Percentiles rank a stretch among this genome's conserved stretches.
Evolutionary conservation across 2,888 invertebrate genomes (phyloP).

Genomic region (Epirrhoe alternata): DNA sequence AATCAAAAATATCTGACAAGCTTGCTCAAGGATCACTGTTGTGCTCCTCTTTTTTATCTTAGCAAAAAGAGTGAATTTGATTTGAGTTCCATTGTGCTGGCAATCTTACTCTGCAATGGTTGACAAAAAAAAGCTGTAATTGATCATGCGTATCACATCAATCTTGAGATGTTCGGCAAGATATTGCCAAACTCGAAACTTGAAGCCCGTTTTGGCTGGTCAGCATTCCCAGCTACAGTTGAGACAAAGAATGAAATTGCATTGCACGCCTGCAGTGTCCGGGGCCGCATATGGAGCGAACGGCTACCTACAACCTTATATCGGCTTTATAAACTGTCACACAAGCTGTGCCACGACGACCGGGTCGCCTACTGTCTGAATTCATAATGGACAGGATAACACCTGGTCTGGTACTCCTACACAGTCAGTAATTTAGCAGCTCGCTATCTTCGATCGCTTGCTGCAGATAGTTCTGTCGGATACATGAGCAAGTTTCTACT

Average conservation of each 20-base stretch:
- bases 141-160: neutral
- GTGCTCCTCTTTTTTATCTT: too few species aligned
- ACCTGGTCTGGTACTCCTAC: constrained; percentile 65
- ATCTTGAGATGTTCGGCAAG: neutral
- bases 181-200: constrained; percentile 15
- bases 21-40: too few species aligned
- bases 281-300: constrained; percentile 20
- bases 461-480: constrained; percentile 10
- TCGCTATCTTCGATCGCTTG: constrained; percentile 22
- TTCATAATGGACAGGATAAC: constrained; percentile 75
- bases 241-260: constrained; percentile 29
- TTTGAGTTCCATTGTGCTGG: too few species aligned
- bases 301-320: constrained; percentile 13
- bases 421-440: constrained; percentile 32
- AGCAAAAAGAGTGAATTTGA: too few species aligned
- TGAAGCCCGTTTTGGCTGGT: constrained; percentile 19
- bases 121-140: neutral
- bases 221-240: constrained; percentile 21
- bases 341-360: constrained; percentile 29
- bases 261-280: constrained; percentile 23
- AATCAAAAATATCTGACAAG: too few species aligned
- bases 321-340: neutral
- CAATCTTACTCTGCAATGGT: too few species aligned
- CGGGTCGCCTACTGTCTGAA: constrained; percentile 54
- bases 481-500: constrained; percentile 1